Base-by-base conservation (phyloP, 2,797 vertebrate species). In the Gobionotothen gibberifrons region DNA sequence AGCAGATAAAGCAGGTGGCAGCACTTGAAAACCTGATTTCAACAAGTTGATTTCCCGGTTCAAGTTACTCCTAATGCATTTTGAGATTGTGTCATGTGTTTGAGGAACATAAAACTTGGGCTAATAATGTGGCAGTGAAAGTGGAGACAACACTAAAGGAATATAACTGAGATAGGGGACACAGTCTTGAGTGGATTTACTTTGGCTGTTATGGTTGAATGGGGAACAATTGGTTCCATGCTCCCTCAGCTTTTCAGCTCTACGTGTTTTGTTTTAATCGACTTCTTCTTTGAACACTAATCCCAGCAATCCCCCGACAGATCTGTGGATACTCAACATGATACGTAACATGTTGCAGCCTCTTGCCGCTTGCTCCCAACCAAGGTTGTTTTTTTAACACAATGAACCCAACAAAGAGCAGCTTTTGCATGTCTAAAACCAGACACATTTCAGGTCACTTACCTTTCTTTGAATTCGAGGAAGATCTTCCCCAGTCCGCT, bases 381-480 rank as follows among this genome's bases (percentile, higher is more conserved):
- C 40, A 6, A 55, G 59, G 15, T 26, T 39, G 19, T 71, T 66
- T 71, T 71, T 66, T 60, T 15, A 48, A 55, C 5, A 49, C 5
- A 10, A 16, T 64, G 56, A 42, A 43, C 48, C 19, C 44, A 16
- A 76, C 46, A 49, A 58, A 16, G 14, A 16, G 4, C 5, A 42
- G 46, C 36, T 52, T 11, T 12, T 36, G 16, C 36, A 32, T 16
- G n/a, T 57, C 51, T 2, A 0, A 57, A 59, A 5, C 22, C 8
- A 46, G 14, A 48, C 1, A 3, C 1, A 39, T 49, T 19, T 9
- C 2, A 42, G 39, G 36, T 78, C n/a, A 84, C 94, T 91, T 84
- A 98, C 98, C 96, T 96, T 87, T 99, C 98, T 80, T 99, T 99
- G 94, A 98, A 99, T 75, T 99, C 98, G 3, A 99, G 93, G 85